A percentile compares a stretch with the other conserved stretches of the same genome.
phyloP scores from a whole-genome alignment of 2,888 invertebrate genomes.

The Amaurobius ferox region DNA sequence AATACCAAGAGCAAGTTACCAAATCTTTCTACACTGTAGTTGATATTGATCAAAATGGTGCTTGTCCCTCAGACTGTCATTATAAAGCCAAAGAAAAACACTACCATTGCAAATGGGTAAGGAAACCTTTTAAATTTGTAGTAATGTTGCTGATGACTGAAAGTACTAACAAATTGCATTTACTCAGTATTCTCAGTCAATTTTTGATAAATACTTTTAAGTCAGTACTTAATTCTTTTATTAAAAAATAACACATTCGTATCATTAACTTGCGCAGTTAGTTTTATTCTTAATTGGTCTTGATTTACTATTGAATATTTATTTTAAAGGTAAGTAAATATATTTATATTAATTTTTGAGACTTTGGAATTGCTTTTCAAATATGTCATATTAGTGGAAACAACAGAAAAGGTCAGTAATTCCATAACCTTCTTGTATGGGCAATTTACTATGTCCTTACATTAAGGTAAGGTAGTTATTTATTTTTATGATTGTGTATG shows the following conservation, averaged over 20 bases:
- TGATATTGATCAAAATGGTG: slow-evolving; percentile 82
- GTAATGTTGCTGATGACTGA: slow-evolving; percentile 32
- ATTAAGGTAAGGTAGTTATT: no score
- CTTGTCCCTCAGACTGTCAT: slow-evolving; percentile 82
- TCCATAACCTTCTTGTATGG: background rate
- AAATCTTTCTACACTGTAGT: slow-evolving; percentile 85
- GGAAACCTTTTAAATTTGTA: slow-evolving; percentile 75
- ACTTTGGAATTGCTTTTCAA: no score
- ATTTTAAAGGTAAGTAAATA: background rate
- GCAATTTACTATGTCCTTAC: no score
- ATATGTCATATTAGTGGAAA: no score
- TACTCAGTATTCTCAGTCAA: background rate
- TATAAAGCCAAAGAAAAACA: slow-evolving; percentile 86
- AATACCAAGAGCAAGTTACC: slow-evolving; percentile 90
- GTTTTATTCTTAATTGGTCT: no score
- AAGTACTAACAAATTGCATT: background rate
- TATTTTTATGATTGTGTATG: no score
- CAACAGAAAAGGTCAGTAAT: background rate
- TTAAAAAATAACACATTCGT: no score
- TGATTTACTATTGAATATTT: no score
- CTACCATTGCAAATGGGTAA: slow-evolving; percentile 92
- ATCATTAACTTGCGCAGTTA: no score
- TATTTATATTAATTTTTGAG: no score
- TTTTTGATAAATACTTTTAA: no score
- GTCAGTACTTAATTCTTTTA: no score